Evolutionary conservation across 1,140 invertebrate genomes (phyloP), one percentile per base, ranked within the genome.

Genomic region (Zaprionus vittiger): DNA sequence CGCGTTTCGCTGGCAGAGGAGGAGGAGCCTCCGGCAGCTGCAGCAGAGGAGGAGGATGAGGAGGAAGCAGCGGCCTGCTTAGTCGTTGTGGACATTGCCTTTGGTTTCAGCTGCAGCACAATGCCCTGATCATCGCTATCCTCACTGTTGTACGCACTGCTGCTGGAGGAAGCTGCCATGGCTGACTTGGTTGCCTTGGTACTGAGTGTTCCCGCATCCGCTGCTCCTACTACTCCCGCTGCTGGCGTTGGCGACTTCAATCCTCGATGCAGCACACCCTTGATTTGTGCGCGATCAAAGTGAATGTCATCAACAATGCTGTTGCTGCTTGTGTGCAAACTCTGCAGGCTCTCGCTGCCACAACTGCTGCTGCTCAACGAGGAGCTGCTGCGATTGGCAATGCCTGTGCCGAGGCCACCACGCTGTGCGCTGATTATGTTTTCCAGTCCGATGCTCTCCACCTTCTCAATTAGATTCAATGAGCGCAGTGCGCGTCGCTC

Each of bases 401-500:
- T 92, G n/a, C 91, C 91, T 6, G 80, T 60, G 52, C 85, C 81
- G 7, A 69, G 57, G 24, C 80, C 94, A 7, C 94, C 94, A 7
- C 94, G 93, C 24, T 93, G 93, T n/a, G 93, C 92, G 1, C 94
- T 93, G 93, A 96, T 95, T 20, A 96, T 94, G 63, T 94, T 95
- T 60, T 95, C 95, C 22, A 96, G 94, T 47, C 95, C 95, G 37
- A 96, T 95, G 67, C 95, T 94, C 91, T 96, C 95, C 12, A 96
- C 94, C 83, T 95, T 96, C 64, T 96, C 95, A 6, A 96, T 94
- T 0, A 96, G 86, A 56, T 95, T 94, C 72, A 94, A 93, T 6
- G 94, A 93, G 2, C 93, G 90, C 31, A 94, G 83, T 17, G 94
- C 94, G 15, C 94, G 93, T 57, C 93, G 91, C 12, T 95, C 94